Evolutionary conservation across 2,797 vertebrate genomes (phyloP).

Genomic region (Chlorospingus semifuscus): DNA sequence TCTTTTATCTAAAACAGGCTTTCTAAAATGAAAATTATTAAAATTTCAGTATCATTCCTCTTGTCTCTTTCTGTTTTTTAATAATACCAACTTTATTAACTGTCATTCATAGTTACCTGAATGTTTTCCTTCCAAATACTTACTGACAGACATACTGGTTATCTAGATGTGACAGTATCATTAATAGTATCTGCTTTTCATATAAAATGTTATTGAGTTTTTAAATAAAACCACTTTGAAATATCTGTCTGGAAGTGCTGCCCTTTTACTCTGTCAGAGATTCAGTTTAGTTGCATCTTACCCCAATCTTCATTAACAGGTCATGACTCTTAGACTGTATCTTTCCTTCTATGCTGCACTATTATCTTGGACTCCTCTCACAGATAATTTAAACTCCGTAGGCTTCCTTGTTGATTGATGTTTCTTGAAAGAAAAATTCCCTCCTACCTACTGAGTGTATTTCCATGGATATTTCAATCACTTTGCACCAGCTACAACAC

Average conservation of each 20-base stretch:
- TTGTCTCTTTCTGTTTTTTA: background rate
- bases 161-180: background rate
- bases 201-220: background rate
- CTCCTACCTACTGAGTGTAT: background rate
- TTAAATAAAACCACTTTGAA: background rate
- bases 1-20: background rate
- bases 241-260: background rate
- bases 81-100: constrained; percentile 4
- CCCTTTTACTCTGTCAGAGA: background rate
- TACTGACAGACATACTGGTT: background rate
- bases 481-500: background rate
- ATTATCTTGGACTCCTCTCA: background rate
- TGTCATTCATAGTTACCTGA: background rate
- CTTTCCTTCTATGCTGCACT: background rate
- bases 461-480: constrained; percentile 7
- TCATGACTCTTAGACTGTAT: background rate
- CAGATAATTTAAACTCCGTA: background rate
- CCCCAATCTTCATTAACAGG: background rate
- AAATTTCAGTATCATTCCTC: background rate
- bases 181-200: background rate
- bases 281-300: background rate
- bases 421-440: background rate
- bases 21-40: background rate
- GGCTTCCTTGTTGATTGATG: background rate
- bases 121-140: background rate